Percentiles rank a stretch among this genome's conserved stretches.
Conservation (phyloP, 2,113 vertebrate species). For the Chamaea fasciata region DNA sequence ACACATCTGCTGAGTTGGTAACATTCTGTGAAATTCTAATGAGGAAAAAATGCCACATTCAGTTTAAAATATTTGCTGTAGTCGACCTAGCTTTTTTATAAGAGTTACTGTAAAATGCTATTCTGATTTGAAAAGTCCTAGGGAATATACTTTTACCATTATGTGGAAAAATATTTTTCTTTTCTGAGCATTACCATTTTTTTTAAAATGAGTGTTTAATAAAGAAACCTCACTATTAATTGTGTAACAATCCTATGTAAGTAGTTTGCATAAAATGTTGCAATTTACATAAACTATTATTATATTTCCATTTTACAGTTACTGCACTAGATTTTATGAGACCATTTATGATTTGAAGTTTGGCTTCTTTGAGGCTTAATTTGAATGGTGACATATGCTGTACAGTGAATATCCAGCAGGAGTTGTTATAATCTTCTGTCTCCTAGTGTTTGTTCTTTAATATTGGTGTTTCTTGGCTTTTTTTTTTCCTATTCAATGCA, state of each 20-base stretch:
- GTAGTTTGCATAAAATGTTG: background rate
- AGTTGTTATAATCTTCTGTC: background rate
- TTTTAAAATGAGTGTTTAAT: constrained; percentile 22
- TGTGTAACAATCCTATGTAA: constrained; percentile 7
- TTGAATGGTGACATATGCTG: background rate
- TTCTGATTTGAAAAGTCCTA: background rate
- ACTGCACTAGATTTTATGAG: constrained; percentile 12
- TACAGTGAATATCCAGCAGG: background rate
- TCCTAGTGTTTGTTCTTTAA: background rate
- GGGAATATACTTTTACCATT: background rate
- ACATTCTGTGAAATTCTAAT: background rate
- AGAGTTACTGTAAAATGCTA: background rate
- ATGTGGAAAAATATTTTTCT: background rate
- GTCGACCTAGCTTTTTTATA: background rate
- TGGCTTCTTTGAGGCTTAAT: constrained; percentile 13
- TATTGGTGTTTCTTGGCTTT: background rate
- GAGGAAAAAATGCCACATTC: background rate
- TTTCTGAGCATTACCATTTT: background rate
- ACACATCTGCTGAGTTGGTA: background rate
- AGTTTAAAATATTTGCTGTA: background rate
- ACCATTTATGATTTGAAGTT: constrained; percentile 11
- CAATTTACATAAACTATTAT: constrained; percentile 16
- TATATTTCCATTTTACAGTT: constrained; percentile 11
- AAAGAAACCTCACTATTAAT: constrained; percentile 13
- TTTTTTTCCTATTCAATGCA: background rate